These are phyloP conservation scores for Motacilla alba DNA, from an alignment of 2,113 vertebrate species.

Conservation along the genomic window DNA sequence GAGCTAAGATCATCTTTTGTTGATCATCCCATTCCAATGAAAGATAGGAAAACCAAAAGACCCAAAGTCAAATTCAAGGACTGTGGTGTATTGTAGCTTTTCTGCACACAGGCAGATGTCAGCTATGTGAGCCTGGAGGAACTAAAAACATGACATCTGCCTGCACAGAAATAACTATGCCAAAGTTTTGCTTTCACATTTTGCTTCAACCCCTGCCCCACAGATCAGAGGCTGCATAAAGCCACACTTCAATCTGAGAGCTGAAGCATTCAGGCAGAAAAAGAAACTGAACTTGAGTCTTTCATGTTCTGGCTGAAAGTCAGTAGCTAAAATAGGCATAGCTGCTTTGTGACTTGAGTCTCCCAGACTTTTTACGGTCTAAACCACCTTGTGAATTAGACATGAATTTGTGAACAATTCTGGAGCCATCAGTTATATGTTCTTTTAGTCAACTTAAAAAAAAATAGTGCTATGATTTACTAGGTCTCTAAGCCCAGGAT, in stretches of 20 bases:
- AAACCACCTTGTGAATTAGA: background rate
- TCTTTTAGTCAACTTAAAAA: background rate
- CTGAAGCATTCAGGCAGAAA: background rate
- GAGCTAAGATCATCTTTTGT: background rate
- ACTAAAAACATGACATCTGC: background rate
- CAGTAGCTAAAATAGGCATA: background rate
- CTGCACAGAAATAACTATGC: background rate
- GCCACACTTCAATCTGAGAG: background rate
- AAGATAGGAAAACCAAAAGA: background rate
- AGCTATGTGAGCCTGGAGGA: background rate
- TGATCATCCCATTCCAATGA: background rate
- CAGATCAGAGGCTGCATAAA: background rate
- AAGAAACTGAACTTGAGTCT: background rate
- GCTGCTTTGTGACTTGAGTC: background rate
- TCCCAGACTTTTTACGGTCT: background rate
- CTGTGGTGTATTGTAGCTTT: accelerated
- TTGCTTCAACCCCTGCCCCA: background rate
- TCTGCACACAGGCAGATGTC: background rate
- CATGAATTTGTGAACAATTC: background rate
- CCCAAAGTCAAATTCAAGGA: background rate
- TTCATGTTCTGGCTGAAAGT: background rate
- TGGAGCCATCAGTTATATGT: background rate
- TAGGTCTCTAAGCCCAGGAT: background rate
- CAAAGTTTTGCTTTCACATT: background rate
- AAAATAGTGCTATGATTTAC: background rate